Evolutionary conservation across 2,113 vertebrate genomes (phyloP).

Genomic region (Neodon shergylaensis): DNA sequence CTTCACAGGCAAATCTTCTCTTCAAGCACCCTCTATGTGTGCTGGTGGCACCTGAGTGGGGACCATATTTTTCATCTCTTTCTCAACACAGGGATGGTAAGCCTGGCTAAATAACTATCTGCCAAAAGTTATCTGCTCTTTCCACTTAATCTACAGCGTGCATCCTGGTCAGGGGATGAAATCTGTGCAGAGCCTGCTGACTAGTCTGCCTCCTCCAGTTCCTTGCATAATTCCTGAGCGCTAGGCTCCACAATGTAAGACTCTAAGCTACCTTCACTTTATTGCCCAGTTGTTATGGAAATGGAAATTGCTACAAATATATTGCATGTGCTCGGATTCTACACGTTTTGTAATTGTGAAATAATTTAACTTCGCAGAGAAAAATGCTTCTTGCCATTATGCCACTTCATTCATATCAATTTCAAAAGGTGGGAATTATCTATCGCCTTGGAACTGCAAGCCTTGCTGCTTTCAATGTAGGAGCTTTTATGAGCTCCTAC

Average conservation of each 20-base stretch:
- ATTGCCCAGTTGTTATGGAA: not conserved
- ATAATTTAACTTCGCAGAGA: constrained; percentile 54
- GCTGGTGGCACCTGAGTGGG: not conserved
- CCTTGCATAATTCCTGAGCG: not conserved
- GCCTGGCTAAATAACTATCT: not conserved
- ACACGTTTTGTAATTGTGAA: not conserved
- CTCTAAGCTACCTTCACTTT: not conserved
- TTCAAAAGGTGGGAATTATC: constrained; percentile 58
- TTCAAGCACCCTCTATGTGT: not conserved
- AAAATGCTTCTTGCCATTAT: constrained; percentile 48
- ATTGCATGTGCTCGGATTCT: not conserved
- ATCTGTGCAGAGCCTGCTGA: not conserved
- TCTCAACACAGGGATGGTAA: not conserved
- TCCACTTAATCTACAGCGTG: constrained; percentile 66
- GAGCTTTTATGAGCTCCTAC: not conserved
- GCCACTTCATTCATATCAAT: constrained; percentile 37
- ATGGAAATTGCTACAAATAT: not conserved
- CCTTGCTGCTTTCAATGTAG: not conserved
- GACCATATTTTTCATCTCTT: not conserved
- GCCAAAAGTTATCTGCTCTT: constrained; percentile 68
- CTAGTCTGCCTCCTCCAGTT: not conserved
- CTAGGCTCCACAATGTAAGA: not conserved
- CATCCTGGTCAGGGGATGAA: constrained; percentile 55
- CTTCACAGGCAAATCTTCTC: constrained; percentile 31
- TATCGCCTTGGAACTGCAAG: constrained; percentile 42